Evolutionary conservation across 2,888 invertebrate genomes (phyloP), one percentile per base, ranked within the genome.

Genomic region (Drosophila falleni): DNA sequence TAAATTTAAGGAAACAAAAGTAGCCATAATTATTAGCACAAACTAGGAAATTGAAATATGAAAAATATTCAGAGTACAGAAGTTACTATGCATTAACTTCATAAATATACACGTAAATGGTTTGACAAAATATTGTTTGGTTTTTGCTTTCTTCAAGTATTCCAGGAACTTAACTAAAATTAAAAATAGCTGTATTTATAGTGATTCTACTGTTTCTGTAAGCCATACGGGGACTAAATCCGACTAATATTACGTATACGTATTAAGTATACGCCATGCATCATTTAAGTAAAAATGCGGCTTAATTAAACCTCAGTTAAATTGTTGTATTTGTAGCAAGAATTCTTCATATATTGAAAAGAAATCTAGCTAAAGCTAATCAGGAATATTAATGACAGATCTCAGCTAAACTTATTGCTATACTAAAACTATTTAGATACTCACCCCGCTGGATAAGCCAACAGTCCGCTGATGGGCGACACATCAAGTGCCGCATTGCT

Each of bases 401-500:
- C 42, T 5, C 19, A 1, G 16, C 42, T 19, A 5, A 10, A 11
- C 5, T 0, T 19, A 19, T 16, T 42, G 2, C 19, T 6, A 19
- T 11, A 5, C 5, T 11, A 42, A 11, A 11, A 11, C 4, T 23
- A 13, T 8, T n/a, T 3, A 19, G 35, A 23, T 23, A 95, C 97
- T 96, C 93, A 98, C 98, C 98, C 98, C 87, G 98, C 98, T 64
- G 98, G 98, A 95, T 99, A 99, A 16, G 98, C 98, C 87, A 99
- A 95, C 65, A 96, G 94, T 90, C 98, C 98, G 72, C 96, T 96
- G 91, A 96, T 95, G 35, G 96, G 95, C 91, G 98, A 97, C 92
- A 96, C 97, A 93, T 96, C 97, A 86, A 99, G 94, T 23, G 97
- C 97, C 80, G 98, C 97, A 94, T 98, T 98, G 92, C 96, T 97